phyloP scores from a whole-genome alignment of 2,113 vertebrate genomes.

The Hemiprocne comata region DNA sequence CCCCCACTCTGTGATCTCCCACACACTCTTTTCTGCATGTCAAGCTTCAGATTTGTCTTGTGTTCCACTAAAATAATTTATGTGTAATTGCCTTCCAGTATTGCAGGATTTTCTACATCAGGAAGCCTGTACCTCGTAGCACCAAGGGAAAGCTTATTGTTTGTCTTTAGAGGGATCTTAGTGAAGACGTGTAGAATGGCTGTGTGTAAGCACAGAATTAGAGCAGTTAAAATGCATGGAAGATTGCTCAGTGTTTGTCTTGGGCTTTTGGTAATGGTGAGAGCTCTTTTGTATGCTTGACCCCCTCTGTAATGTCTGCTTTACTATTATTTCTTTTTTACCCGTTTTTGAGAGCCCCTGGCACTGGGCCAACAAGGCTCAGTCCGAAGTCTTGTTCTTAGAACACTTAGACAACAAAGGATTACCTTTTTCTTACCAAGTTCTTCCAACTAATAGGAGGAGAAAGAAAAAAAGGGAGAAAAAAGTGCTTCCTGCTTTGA shows the following conservation, averaged over 20 bases:
- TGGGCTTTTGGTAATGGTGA: not conserved
- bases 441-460: not conserved
- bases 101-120: not conserved
- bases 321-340: not conserved
- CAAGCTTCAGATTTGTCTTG: not conserved
- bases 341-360: not conserved
- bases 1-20: not conserved
- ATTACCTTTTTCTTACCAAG: not conserved
- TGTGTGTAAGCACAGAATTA: not conserved
- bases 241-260: not conserved
- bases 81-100: not conserved
- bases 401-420: not conserved
- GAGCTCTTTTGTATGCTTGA: not conserved
- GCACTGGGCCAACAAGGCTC: not conserved
- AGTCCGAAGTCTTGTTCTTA: not conserved
- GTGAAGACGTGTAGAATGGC: not conserved
- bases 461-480: not conserved
- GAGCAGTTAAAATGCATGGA: not conserved
- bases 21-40: not conserved
- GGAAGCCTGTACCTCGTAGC: not conserved
- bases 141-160: not conserved
- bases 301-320: not conserved
- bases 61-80: not conserved
- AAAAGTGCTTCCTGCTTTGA: not conserved
- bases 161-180: not conserved